These are phyloP conservation scores for Aphidius ervi DNA, from an alignment of 1,140 invertebrate species.

Conservation along the genomic window DNA sequence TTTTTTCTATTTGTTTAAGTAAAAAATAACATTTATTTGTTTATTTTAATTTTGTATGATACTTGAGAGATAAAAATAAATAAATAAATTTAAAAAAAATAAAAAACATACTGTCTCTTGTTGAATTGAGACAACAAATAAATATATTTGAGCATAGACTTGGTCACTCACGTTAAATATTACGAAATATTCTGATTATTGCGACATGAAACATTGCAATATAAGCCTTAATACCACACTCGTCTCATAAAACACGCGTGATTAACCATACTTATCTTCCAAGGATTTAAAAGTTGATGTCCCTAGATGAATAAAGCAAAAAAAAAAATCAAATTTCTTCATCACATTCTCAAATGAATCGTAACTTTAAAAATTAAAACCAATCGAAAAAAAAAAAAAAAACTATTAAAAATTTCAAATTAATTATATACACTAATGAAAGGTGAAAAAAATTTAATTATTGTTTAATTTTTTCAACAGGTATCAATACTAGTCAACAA, in stretches of 20 bases:
- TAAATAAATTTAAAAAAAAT: neutral
- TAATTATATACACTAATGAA: neutral
- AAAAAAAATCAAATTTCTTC: too few species aligned
- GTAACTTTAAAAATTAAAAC: too few species aligned
- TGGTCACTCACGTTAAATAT: conserved; percentile 1
- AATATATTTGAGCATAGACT: neutral
- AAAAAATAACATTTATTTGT: too few species aligned
- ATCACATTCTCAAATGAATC: neutral
- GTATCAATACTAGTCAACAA: conserved; percentile 89
- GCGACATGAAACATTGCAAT: conserved; percentile 6
- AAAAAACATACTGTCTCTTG: neutral
- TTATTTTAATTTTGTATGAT: too few species aligned
- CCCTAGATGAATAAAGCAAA: too few species aligned
- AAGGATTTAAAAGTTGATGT: neutral
- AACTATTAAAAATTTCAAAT: neutral
- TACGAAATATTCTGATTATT: conserved; percentile 6
- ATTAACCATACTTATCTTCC: neutral
- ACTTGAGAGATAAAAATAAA: too few species aligned
- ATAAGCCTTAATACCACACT: conserved; percentile 5
- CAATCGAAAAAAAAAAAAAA: neutral
- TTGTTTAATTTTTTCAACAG: conserved; percentile 48
- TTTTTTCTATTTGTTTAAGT: too few species aligned
- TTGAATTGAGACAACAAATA: too few species aligned
- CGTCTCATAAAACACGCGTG: neutral
- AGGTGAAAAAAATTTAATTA: neutral